Conservation (phyloP, 2,113 vertebrate species). For the Menidia beryllina region DNA sequence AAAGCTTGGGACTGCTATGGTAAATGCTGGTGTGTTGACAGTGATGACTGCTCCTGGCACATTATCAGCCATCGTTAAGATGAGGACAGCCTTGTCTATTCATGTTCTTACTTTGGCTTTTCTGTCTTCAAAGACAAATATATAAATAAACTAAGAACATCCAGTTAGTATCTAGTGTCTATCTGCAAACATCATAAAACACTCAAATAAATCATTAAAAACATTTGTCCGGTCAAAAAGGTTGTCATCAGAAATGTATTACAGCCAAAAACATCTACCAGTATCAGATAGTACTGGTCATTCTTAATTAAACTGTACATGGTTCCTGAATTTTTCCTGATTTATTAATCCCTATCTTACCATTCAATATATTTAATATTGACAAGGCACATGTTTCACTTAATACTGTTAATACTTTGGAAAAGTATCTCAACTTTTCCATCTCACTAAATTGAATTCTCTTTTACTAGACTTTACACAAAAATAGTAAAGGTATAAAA, state of each 20-base stretch:
- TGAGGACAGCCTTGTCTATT: constrained; percentile 59
- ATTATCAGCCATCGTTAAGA: constrained; percentile 22
- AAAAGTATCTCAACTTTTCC: too few species aligned
- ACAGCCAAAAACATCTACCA: not conserved
- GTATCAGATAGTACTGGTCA: not conserved
- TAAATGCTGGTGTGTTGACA: constrained; percentile 47
- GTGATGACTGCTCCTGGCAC: constrained; percentile 36
- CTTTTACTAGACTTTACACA: too few species aligned
- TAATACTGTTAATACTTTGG: too few species aligned
- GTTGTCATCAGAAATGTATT: not conserved
- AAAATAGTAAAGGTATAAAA: not conserved
- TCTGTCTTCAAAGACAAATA: constrained; percentile 21
- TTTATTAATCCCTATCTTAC: not conserved
- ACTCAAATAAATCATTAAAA: not conserved
- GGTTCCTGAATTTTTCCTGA: not conserved
- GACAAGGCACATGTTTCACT: too few species aligned
- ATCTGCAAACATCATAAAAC: constrained; percentile 16
- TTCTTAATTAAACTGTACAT: not conserved
- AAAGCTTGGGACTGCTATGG: not conserved
- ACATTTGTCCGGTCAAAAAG: not conserved
- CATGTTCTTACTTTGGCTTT: constrained; percentile 5
- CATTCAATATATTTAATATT: not conserved
- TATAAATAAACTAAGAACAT: constrained; percentile 16
- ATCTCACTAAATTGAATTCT: too few species aligned
- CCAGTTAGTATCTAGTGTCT: constrained; percentile 6